These are phyloP conservation scores for Sciurus carolinensis DNA, from an alignment of 2,797 vertebrate genomes.

Conservation along the genomic window DNA sequence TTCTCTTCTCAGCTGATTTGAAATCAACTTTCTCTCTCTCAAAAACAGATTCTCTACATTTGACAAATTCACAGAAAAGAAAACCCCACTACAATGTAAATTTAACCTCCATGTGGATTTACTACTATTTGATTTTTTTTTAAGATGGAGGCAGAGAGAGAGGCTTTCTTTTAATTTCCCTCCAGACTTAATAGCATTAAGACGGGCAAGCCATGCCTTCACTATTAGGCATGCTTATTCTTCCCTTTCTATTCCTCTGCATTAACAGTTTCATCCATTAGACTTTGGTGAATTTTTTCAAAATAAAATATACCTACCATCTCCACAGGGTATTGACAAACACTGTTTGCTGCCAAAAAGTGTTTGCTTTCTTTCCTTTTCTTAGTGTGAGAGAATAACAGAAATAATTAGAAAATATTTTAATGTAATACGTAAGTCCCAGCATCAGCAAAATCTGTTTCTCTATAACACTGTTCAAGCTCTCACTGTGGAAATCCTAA, in stretches of 20 bases:
- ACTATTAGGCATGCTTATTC: not conserved
- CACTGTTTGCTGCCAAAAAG: constrained; percentile 54
- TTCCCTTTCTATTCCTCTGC: constrained; percentile 32
- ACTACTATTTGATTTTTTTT: not conserved
- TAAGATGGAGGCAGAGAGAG: not conserved
- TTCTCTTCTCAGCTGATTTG: constrained; percentile 21
- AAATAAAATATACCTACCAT: constrained; percentile 63
- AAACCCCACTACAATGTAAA: not conserved
- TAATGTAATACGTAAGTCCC: constrained; percentile 73
- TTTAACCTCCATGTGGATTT: not conserved
- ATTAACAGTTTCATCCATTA: constrained; percentile 53
- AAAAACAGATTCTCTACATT: not conserved
- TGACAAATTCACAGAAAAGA: not conserved
- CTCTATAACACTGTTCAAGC: constrained; percentile 50
- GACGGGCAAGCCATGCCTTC: not conserved
- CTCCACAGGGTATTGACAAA: constrained; percentile 3
- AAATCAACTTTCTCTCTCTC: not conserved
- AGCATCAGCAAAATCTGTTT: constrained; percentile 55
- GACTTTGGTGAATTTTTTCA: constrained; percentile 8
- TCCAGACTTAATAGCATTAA: not conserved
- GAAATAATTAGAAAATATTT: constrained; percentile 80
- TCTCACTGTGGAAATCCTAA: constrained; percentile 46
- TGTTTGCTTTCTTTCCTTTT: not conserved
- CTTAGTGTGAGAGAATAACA: constrained; percentile 69
- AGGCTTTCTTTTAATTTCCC: not conserved